Evolutionary conservation across 92 coral and sea anemone species (phyloP), one percentile per base, ranked within the genome.

Genomic region (Parazoanthus darwini): DNA sequence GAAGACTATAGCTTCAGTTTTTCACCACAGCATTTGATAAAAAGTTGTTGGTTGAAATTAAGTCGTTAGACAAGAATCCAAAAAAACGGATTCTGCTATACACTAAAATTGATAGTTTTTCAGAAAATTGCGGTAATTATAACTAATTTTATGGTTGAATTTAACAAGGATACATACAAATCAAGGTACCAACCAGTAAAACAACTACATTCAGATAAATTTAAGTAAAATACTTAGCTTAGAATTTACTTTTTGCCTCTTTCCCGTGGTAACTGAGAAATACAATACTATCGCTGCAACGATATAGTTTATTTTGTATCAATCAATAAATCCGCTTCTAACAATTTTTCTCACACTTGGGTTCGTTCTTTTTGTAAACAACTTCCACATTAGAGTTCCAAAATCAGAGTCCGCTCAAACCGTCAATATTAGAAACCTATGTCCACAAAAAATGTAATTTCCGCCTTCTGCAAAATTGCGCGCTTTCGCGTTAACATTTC

Each of bases 171-270:
- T 84, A 70, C 63, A 84, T 71, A 33, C 74, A 82, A 82, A 20
- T 36, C 58, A 38, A 25, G 76, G 51, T 43, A 46, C 54, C 13
- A 44, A 70, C 66, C 77, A 20, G 18, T 85, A 93, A 91, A 91
- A 89, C 77, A 89, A 87, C 90, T 83, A 75, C 68, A 90, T 91
- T 91, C 82, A 86, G 89, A 82, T 87, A 85, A 91, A 94, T 86
- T 75, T 15, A 70, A 81, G 74, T 77, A 75, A 77, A 81, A 90
- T 90, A 33, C 90, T 87, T 82, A 81, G 86, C 76, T 88, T 75
- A 65, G 82, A 75, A 81, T 82, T 87, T 66, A 35, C 70, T 80
- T 59, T 51, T 50, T 25, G 66, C 71, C 26, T 36, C 66, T 80
- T 50, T 46, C 71, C 35, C 38, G 43, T 33, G 37, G 67, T 50